A percentile compares a stretch with the other conserved stretches of the same genome.
phyloP scores from a whole-genome alignment of 2,888 invertebrate species.

The Tiliacea aurago region DNA sequence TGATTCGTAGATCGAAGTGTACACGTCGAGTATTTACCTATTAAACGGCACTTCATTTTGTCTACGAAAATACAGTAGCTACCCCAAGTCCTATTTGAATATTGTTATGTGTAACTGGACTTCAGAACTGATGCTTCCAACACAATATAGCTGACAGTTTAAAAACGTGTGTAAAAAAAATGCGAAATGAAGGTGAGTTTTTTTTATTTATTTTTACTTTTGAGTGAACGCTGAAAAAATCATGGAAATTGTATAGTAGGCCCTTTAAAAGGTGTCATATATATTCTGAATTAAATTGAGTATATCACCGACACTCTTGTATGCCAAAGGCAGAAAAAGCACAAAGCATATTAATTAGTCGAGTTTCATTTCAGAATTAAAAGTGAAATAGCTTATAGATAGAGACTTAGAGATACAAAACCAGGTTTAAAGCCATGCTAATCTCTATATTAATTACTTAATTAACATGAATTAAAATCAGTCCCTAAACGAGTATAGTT shows the following conservation, averaged over 20 bases:
- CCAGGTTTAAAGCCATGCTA: background rate
- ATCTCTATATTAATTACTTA: constrained; percentile 2
- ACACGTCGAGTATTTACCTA: background rate
- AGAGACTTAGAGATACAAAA: background rate
- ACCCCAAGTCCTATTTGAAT: constrained; percentile 4
- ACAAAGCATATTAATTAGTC: background rate
- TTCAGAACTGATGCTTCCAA: constrained; percentile 1
- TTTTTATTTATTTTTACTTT: constrained; percentile 29
- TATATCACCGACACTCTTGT: background rate
- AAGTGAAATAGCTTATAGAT: background rate
- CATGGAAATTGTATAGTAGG: background rate
- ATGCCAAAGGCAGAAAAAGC: constrained; percentile 13
- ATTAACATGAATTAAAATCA: constrained; percentile 26
- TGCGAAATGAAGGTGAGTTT: constrained; percentile 10
- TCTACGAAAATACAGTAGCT: constrained; percentile 5
- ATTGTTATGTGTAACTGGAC: background rate
- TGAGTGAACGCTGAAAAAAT: background rate
- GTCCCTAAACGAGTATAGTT: constrained; percentile 34
- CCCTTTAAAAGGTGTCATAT: constrained; percentile 38
- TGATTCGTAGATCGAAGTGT: background rate
- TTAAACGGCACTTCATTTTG: background rate
- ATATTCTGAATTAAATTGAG: constrained; percentile 30
- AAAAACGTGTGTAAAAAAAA: background rate
- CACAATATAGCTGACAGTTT: background rate
- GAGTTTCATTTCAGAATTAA: background rate